Evolutionary conservation across 2,113 vertebrate genomes (phyloP).

Genomic region (Poeciliopsis prolifica): DNA sequence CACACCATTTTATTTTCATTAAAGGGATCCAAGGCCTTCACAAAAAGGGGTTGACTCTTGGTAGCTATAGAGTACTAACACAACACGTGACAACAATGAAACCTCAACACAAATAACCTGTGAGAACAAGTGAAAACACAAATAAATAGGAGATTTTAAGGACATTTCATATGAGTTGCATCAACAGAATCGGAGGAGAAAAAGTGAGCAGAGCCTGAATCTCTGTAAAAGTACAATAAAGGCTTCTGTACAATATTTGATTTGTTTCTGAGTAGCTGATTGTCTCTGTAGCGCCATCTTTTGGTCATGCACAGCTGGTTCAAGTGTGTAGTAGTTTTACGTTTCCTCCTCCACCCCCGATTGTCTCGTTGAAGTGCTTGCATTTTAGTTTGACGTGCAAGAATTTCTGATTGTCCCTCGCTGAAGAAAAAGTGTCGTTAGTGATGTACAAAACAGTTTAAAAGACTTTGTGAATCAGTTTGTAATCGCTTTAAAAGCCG

Average conservation of each 20-base stretch:
- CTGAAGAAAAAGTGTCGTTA: constrained; percentile 37
- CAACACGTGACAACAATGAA: constrained; percentile 59
- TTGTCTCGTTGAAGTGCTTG: constrained; percentile 55
- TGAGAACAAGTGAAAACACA: constrained; percentile 74
- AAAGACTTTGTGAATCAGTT: constrained; percentile 4
- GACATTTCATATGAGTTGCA: constrained; percentile 61
- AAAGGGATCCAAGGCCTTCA: constrained; percentile 79
- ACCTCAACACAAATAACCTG: constrained; percentile 65
- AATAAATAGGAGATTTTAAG: constrained; percentile 67
- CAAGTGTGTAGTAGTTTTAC: constrained; percentile 37
- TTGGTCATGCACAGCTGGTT: constrained; percentile 61
- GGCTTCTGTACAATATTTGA: constrained; percentile 47
- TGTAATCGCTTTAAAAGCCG: background rate
- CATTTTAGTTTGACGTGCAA: constrained; percentile 25
- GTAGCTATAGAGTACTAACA: constrained; percentile 72
- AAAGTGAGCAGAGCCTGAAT: constrained; percentile 47
- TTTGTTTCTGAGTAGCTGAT: constrained; percentile 62
- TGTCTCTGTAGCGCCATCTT: constrained; percentile 56
- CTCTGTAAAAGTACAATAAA: constrained; percentile 43
- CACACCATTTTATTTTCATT: constrained; percentile 76
- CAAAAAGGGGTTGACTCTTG: constrained; percentile 77
- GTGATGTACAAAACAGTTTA: constrained; percentile 10
- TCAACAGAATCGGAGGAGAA: constrained; percentile 54
- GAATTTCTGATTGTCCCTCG: constrained; percentile 65
- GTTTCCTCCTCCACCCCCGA: constrained; percentile 50